A percentile compares a stretch with the other conserved stretches of the same genome.
These are phyloP conservation scores for Agrochola lychnidis DNA, from an alignment of 2,888 invertebrate species.

Conservation along the genomic window DNA sequence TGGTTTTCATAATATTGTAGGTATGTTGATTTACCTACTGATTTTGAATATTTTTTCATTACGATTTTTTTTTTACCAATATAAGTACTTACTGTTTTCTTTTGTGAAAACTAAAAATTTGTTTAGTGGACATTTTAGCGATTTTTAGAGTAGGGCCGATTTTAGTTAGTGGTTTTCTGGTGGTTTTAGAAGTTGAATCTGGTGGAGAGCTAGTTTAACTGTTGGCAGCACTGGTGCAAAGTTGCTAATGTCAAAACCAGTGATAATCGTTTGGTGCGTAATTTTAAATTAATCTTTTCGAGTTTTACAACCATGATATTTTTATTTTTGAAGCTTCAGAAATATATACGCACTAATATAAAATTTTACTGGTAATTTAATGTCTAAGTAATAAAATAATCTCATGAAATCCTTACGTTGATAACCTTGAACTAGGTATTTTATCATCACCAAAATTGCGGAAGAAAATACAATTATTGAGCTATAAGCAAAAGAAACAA, in stretches of 20 bases:
- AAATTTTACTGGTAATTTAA: slow-evolving; percentile 33
- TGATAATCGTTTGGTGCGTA: slow-evolving; percentile 45
- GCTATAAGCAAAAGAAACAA: neutral
- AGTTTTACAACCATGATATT: slow-evolving; percentile 34
- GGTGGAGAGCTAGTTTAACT: no score
- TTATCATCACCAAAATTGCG: slow-evolving; percentile 19
- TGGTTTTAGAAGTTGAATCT: no score
- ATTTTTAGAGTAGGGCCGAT: no score
- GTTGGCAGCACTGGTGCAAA: no score
- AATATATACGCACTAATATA: neutral
- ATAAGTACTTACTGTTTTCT: no score
- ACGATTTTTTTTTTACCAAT: no score
- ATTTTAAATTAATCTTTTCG: slow-evolving; percentile 46
- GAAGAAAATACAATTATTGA: slow-evolving; percentile 8
- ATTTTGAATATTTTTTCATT: no score
- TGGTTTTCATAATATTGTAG: no score
- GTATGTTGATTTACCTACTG: no score
- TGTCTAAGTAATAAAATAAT: slow-evolving; percentile 12
- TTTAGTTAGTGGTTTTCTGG: no score
- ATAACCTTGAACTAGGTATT: slow-evolving; percentile 56
- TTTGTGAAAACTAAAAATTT: no score
- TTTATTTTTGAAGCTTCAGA: slow-evolving; percentile 4
- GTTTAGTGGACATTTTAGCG: no score
- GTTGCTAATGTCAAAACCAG: slow-evolving; percentile 29
- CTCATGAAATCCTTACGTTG: slow-evolving; percentile 9